phyloP scores from a whole-genome alignment of 2,888 invertebrate genomes.

The Entomobrya multifasciata region DNA sequence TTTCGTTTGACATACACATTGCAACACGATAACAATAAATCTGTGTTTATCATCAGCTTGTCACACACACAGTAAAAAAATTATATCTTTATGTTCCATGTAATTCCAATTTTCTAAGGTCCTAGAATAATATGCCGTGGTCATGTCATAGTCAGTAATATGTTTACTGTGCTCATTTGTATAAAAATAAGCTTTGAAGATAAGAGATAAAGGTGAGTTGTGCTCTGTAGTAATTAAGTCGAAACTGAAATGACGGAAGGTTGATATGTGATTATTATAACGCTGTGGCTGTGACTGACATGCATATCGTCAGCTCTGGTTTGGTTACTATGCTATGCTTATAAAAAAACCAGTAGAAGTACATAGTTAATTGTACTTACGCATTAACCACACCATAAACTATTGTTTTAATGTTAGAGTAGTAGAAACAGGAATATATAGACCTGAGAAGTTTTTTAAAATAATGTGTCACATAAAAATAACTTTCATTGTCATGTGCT shows the following conservation, averaged over 20 bases:
- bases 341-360: too few relatives aligned
- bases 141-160: neutral
- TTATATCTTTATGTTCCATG: neutral
- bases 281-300: too few relatives aligned
- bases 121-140: neutral
- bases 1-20: constrained; percentile 9
- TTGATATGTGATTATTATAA: constrained; percentile 14
- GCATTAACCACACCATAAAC: too few relatives aligned
- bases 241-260: constrained; percentile 40
- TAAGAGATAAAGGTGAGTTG: constrained; percentile 35
- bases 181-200: neutral
- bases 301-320: too few relatives aligned
- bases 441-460: too few relatives aligned
- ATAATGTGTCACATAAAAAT: too few relatives aligned
- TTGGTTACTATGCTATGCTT: too few relatives aligned
- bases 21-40: constrained; percentile 38
- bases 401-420: too few relatives aligned
- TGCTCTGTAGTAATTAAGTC: constrained; percentile 47
- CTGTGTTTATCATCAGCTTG: constrained; percentile 40
- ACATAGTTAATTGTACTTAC: too few relatives aligned
- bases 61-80: neutral
- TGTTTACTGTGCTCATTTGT: too few relatives aligned
- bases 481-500: too few relatives aligned
- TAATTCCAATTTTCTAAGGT: neutral
- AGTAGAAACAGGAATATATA: too few relatives aligned